Base-by-base conservation (phyloP, 2,113 vertebrate species). In the Tychaedon coryphoeus region DNA sequence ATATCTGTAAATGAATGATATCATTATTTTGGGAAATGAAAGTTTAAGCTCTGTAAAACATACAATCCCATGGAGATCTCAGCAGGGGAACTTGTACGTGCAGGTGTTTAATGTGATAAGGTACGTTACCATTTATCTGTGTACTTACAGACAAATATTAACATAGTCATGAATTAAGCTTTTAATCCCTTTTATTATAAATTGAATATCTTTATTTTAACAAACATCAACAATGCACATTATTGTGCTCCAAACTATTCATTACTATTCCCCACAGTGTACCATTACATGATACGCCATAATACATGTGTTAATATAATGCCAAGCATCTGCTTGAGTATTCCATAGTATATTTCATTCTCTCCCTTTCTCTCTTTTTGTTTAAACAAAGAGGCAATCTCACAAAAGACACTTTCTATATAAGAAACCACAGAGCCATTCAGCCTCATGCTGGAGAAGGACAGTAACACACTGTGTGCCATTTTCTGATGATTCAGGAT, bases 151-250 rank as follows among this genome's bases (percentile, higher is more conserved):
- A 98, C 97, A 98, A 98, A 98, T 98, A 99, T 99, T 99, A 99
- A 98, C 98, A 99, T 98, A 99, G 98, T 96, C 98, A 98, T 98
- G 98, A 99, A 98, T 98, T 98, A 98, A 98, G 98, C 98, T 98
- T 98, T 98, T 99, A 99, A 99, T 99, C 98, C 98, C 98, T 97
- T 98, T 98, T 98, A 98, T 98, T 98, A 98, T 98, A 98, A 98
- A 99, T 98, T 98, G 98, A 99, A 99, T 98, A 98, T 99, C 98
- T 99, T 99, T 98, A 99, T 99, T 98, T 98, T 98, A 98, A 98
- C 98, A 98, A 98, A 98, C 98, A 98, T 98, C 98, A 98, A 98
- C 98, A 98, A 98, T 96, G 97, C 97, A 95, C 97, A 97, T 96
- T 96, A 98, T 98, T 97, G 98, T 98, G 96, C 96, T 97, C 97